phyloP scores from a whole-genome alignment of 2,797 vertebrate species.

The Epinephelus malabaricus region DNA sequence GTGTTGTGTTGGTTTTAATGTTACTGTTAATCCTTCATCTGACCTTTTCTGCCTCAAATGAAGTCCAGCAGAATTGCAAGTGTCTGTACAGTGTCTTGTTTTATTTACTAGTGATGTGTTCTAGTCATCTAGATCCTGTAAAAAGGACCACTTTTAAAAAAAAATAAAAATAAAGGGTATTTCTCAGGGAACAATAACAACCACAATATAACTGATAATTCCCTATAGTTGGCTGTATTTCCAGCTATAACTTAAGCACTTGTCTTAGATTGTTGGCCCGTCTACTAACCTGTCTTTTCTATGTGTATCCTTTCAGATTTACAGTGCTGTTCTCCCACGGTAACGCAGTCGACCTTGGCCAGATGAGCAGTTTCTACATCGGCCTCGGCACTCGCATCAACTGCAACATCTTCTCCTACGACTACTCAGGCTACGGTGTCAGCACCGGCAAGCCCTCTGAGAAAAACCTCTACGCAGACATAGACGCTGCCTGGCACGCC shows the following conservation, averaged over 20 bases:
- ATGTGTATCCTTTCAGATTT: conserved; percentile 82
- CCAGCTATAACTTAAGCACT: neutral
- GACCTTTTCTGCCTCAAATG: neutral
- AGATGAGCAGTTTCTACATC: conserved; percentile 98
- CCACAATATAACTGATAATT: neutral
- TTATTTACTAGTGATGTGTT: neutral
- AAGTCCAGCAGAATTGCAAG: neutral
- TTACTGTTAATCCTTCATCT: neutral
- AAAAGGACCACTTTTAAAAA: neutral
- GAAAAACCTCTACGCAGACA: conserved; percentile 96
- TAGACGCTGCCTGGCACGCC: conserved; percentile 95
- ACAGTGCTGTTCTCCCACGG: conserved; percentile 96
- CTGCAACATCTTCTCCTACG: conserved; percentile 98
- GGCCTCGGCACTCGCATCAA: conserved; percentile 95
- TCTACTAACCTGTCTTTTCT: neutral
- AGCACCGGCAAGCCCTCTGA: conserved; percentile 94
- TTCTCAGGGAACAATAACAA: neutral
- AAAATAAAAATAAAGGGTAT: too few relatives aligned
- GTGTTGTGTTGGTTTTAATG: neutral
- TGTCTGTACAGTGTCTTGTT: neutral
- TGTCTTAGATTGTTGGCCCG: neutral
- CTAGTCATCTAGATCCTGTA: neutral
- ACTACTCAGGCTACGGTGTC: conserved; percentile 95
- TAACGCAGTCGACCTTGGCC: conserved; percentile 95
- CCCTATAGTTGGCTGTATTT: neutral